Evolutionary conservation across 2,113 vertebrate genomes (phyloP), one percentile per base, ranked within the genome.

Genomic region (Ictidomys tridecemlineatus): DNA sequence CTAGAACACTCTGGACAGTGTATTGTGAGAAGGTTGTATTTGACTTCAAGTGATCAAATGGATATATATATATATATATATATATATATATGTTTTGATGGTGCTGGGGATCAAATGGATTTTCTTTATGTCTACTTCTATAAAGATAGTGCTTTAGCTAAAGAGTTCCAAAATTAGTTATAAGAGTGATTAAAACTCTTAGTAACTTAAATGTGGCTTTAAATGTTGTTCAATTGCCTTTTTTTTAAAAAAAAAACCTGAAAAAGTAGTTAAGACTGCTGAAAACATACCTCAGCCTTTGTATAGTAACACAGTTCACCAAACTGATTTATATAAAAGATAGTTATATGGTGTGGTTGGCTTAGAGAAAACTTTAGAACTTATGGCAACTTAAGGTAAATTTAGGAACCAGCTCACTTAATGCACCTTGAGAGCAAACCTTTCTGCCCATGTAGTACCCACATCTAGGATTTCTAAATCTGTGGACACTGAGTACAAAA

Each of bases 331-430:
- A 61, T 70, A 69, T 26, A 69, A 22, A 45, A 93, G 85, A 45
- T 74, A 61, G 34, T 70, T 92, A 16, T 9, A 39, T 74, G 37
- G 30, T 70, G 14, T 53, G n/a, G 18, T 79, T 95, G 86, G 74
- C 28, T 89, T 91, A 63, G 20, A 91, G 77, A 80, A 86, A 80
- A 86, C 83, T 94, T 94, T 74, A 61, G 79, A 70, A 70, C 10
- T 79, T 85, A 76, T 61, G 48, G 65, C 56, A 91, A 67, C 34
- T 8, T 20, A 69, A 77, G 77, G 48, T 20, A 5, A 22, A 74
- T 85, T 91, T 89, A 70, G 69, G 18, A 30, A 7, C 30, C 30
- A 30, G 22, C 4, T 91, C 72, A 72, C 8, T 42, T 72, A 76
- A 80, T 86, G 20, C 24, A 89, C 42, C 51, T 85, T 28, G 56